Evolutionary conservation across 1,140 invertebrate genomes (phyloP), one percentile per base, ranked within the genome.

Genomic region (Armadillidium nasatum): DNA sequence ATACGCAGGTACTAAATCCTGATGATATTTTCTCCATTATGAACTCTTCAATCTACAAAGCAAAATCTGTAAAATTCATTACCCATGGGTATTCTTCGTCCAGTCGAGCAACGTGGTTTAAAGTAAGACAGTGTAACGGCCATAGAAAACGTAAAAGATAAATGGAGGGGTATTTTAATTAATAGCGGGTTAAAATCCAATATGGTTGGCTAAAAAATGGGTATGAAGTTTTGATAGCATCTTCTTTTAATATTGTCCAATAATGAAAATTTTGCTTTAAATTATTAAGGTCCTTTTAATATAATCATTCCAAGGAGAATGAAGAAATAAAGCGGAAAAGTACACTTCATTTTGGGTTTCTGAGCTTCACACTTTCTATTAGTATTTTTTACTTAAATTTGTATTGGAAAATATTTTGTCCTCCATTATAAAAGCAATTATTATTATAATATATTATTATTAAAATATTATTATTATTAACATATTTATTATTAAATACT

Each of bases 31-130:
- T 43, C 15, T 71, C 50, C 11, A 13, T 60, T 2, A 60, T 60
- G 50, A 71, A 71, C 13, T 21, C 11, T 0, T 23, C n/a, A 23
- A 23, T n/a, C 10, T 3, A 70, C 21, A 71, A 23, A 43, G 23
- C 15, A 15, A 33, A 23, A 43, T 43, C 23, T 10, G 33, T 71
- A 10, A 71, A 23, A 23, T 22, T 23, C 21, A 23, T 23, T 23
- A 43, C 23, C 10, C 23, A 71, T n/a, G 44, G 69, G 15, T 43
- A 71, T n/a, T 43, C 33, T 13, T 23, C 69, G 13, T 44, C 44
- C n/a, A 71, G 44, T 71, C 21, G 44, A 71, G 69, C 22, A 71
- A 71, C 22, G n/a, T 71, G 69, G 44, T 21, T 23, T 15, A 43
- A 72, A n/a, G 45, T 45, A 72, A n/a, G 45, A 2, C 50, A 60